These are phyloP conservation scores for Siphlonurus alternatus DNA, from an alignment of 2,888 invertebrate species.

Conservation along the genomic window DNA sequence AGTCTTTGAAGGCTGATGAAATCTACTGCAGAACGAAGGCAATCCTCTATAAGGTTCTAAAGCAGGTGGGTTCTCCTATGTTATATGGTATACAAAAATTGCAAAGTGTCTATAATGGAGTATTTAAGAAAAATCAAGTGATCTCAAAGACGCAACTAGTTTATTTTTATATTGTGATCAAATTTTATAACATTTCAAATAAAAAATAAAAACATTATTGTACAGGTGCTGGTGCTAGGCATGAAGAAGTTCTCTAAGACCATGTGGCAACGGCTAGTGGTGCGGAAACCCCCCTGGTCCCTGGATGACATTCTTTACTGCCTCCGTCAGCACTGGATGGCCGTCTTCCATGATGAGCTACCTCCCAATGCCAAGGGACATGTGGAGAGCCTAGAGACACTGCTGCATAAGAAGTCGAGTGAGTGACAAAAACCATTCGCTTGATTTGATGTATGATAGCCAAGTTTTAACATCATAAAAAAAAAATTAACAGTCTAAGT, in stretches of 20 bases:
- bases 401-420: background rate
- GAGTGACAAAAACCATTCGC: no score
- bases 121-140: no score
- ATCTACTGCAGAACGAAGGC: constrained; percentile 19
- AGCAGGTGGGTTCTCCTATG: constrained; percentile 19
- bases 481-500: no score
- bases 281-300: constrained; percentile 25
- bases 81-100: no score
- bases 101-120: no score
- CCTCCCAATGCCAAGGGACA: background rate
- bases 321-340: constrained; percentile 26
- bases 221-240: constrained; percentile 21
- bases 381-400: background rate
- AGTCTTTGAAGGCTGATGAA: constrained; percentile 19
- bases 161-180: no score
- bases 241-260: constrained; percentile 22
- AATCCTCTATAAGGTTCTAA: constrained; percentile 18
- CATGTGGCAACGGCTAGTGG: constrained; percentile 21
- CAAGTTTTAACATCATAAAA: no score
- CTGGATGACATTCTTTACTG: constrained; percentile 21
- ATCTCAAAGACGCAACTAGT: no score
- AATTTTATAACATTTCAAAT: no score
- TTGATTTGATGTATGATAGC: no score
- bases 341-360: constrained; percentile 17
- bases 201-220: no score